These are phyloP conservation scores for Sapajus apella DNA, from an alignment of 2,113 vertebrate genomes.

Conservation along the genomic window DNA sequence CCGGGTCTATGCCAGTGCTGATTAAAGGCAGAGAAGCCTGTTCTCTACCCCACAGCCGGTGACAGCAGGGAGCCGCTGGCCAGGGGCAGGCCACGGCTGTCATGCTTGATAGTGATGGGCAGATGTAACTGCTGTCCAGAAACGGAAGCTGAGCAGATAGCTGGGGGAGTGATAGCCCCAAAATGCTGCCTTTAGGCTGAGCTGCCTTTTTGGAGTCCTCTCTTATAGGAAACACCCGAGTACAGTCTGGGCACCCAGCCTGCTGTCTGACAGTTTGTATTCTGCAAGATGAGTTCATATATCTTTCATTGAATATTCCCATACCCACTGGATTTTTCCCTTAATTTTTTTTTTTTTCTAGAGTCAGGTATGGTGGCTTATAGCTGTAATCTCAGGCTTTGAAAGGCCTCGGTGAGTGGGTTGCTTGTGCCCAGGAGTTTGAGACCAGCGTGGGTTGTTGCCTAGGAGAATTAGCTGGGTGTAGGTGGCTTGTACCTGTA, in stretches of 20 bases:
- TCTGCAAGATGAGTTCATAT: neutral
- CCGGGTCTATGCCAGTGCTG: neutral
- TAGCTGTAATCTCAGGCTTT: no score
- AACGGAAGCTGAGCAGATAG: rapidly evolving
- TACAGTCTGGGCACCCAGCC: rapidly evolving
- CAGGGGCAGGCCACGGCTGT: neutral
- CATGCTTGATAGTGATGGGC: rapidly evolving
- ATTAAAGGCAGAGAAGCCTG: neutral
- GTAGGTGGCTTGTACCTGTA: no score
- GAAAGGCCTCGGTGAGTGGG: no score
- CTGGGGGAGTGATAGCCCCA: rapidly evolving
- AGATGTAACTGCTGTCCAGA: neutral
- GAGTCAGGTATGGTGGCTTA: no score
- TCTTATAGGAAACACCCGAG: rapidly evolving
- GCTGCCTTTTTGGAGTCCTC: neutral
- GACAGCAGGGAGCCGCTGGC: neutral
- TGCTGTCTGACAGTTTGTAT: neutral
- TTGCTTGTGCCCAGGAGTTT: no score
- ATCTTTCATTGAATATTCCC: neutral
- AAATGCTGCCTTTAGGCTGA: rapidly evolving
- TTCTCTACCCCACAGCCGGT: neutral
- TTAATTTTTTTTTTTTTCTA: neutral
- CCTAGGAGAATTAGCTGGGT: no score
- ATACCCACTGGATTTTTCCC: neutral
- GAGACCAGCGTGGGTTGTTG: no score